A percentile compares a stretch with the other conserved stretches of the same genome.
Evolutionary conservation across 2,113 vertebrate species (phyloP).

Genomic region (Chlamydotis undulata): DNA sequence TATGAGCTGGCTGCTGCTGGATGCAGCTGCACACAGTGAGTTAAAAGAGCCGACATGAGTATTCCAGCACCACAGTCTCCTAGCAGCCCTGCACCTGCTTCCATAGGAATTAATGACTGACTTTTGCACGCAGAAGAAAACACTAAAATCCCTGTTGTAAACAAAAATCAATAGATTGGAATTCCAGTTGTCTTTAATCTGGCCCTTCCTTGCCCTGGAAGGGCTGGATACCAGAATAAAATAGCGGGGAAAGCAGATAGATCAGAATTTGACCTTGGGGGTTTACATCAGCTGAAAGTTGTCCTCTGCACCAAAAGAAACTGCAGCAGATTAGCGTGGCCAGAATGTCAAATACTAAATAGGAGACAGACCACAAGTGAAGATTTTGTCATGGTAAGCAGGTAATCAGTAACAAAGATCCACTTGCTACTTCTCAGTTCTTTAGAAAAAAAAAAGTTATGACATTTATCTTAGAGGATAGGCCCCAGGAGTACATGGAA

Average conservation of each 20-base stretch:
- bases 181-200: not conserved
- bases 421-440: not conserved
- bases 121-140: not conserved
- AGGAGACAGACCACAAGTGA: not conserved
- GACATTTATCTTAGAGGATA: not conserved
- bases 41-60: not conserved
- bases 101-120: not conserved
- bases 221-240: not conserved
- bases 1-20: not conserved
- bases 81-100: not conserved
- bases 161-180: not conserved
- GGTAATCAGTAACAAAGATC: not conserved
- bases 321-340: not conserved
- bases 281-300: not conserved
- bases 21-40: not conserved
- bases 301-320: not conserved
- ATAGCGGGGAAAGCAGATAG: not conserved
- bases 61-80: not conserved
- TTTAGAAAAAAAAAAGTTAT: not conserved
- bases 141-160: not conserved
- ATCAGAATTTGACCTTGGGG: rapidly evolving
- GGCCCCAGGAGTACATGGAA: not conserved
- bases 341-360: not conserved
- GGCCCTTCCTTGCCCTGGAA: not conserved
- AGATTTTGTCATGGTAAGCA: not conserved